A percentile compares a stretch with the other conserved stretches of the same genome.
These are phyloP conservation scores for Drosophila diplacantha DNA, from an alignment of 2,888 invertebrate genomes.

Conservation along the genomic window DNA sequence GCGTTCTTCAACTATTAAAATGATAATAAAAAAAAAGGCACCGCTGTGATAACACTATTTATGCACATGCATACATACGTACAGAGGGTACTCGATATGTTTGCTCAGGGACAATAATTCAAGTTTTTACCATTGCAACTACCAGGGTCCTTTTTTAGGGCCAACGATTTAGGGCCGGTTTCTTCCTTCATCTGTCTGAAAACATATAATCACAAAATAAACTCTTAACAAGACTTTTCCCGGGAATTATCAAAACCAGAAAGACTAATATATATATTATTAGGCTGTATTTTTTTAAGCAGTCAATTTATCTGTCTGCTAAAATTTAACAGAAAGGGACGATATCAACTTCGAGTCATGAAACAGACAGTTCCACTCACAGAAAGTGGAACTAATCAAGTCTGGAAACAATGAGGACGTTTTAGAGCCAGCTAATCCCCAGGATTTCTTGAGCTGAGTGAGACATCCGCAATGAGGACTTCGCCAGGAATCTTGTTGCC, in stretches of 20 bases:
- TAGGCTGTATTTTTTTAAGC: no score
- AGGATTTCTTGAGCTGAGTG: no score
- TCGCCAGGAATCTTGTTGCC: no score
- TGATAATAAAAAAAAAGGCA: slow-evolving; percentile 17
- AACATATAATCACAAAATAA: not conserved
- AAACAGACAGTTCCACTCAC: no score
- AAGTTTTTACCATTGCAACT: not conserved
- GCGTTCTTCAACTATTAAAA: slow-evolving; percentile 16
- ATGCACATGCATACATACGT: not conserved
- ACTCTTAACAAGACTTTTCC: not conserved
- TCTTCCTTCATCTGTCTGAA: not conserved
- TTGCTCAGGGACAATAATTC: not conserved
- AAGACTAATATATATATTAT: no score
- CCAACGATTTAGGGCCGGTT: not conserved
- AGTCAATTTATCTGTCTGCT: no score
- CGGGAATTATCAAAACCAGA: not conserved
- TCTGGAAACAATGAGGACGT: no score
- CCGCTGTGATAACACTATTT: slow-evolving; percentile 16
- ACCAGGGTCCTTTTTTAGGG: not conserved
- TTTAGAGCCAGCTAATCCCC: no score
- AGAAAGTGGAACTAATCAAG: no score
- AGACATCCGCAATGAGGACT: no score
- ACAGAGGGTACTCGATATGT: not conserved
- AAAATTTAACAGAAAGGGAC: no score
- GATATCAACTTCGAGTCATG: no score